Evolutionary conservation across 2,113 vertebrate species (phyloP).

Genomic region (Petromus typicus): DNA sequence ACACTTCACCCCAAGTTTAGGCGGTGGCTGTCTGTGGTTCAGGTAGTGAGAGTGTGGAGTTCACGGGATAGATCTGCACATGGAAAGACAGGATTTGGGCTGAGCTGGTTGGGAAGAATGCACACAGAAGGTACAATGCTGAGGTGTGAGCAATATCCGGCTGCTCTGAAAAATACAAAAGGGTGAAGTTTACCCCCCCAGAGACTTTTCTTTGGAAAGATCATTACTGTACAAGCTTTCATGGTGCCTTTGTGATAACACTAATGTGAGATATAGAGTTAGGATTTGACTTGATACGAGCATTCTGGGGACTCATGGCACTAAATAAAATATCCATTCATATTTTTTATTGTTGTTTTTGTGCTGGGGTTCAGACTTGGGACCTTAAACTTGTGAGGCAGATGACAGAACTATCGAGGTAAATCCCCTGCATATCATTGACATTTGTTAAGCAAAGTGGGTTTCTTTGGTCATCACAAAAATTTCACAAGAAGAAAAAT

Average conservation of each 20-base stretch:
- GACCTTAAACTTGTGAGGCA: too few species aligned
- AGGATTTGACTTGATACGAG: not conserved
- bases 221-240: not conserved
- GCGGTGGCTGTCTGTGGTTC: not conserved
- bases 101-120: not conserved
- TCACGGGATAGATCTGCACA: not conserved
- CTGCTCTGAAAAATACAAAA: not conserved
- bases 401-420: too few species aligned
- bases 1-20: not conserved
- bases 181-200: not conserved
- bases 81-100: not conserved
- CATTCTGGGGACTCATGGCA: not conserved
- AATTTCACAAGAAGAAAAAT: not conserved
- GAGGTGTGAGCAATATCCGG: not conserved
- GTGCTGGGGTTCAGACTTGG: too few species aligned
- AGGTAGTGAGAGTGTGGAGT: not conserved
- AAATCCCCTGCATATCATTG: too few species aligned
- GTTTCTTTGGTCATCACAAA: not conserved
- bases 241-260: not conserved
- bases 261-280: not conserved
- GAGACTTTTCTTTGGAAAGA: not conserved
- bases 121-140: not conserved
- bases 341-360: too few species aligned
- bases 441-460: slow-evolving; percentile 7
- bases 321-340: not conserved